Conservation (phyloP, 92 coral and sea anemone genomes). For the Phenganax marumi region DNA sequence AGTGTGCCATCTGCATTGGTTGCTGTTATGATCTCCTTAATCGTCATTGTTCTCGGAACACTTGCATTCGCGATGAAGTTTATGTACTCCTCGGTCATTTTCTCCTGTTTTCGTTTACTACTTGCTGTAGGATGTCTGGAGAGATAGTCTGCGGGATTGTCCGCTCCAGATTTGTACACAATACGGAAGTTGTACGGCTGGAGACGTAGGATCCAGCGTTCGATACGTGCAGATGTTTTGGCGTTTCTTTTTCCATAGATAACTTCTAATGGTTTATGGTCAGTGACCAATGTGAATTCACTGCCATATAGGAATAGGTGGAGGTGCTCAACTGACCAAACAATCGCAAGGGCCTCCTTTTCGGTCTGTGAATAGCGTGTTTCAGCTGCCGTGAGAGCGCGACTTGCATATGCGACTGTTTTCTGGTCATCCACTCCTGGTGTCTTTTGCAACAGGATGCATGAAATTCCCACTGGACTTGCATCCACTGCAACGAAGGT, state of each 20-base stretch:
- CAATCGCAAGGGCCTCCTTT: background rate
- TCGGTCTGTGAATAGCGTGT: background rate
- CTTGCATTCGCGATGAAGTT: too few relatives aligned
- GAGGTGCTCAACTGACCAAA: background rate
- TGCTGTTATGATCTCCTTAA: background rate
- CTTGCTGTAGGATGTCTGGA: background rate
- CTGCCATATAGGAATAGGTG: background rate
- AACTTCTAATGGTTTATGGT: background rate
- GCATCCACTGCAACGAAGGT: background rate
- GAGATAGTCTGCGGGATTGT: background rate
- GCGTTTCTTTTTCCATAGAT: background rate
- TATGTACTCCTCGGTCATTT: too few relatives aligned
- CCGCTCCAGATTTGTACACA: background rate
- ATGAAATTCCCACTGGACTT: background rate
- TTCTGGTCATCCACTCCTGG: background rate
- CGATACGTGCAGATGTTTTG: background rate
- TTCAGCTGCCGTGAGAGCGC: background rate
- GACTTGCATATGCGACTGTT: constrained; percentile 1
- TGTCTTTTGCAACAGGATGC: background rate
- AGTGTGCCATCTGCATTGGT: background rate
- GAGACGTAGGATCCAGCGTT: background rate
- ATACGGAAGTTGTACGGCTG: background rate
- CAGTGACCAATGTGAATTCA: background rate
- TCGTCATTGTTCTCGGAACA: background rate
- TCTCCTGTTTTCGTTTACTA: too few relatives aligned